These are phyloP conservation scores for Sarcophaga subvicina DNA, from an alignment of 2,888 invertebrate species.

Conservation along the genomic window DNA sequence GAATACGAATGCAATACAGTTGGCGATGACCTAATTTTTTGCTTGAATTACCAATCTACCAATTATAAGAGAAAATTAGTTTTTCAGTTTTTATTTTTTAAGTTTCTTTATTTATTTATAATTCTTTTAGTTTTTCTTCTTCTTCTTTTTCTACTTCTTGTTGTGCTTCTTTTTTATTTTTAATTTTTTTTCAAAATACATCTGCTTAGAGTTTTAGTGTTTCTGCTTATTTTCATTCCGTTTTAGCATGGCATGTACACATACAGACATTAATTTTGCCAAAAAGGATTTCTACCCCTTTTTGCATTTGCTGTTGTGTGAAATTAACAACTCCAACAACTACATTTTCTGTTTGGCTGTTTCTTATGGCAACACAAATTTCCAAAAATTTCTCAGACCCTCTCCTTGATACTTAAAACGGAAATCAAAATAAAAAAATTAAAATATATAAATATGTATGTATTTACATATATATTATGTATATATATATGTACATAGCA, in stretches of 20 bases:
- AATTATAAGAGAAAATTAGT: constrained; percentile 64
- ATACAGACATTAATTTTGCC: constrained; percentile 20
- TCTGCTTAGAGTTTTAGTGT: background rate
- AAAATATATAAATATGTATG: too few species aligned
- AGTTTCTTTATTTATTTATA: constrained; percentile 16
- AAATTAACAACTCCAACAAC: constrained; percentile 41
- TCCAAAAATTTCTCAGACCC: too few species aligned
- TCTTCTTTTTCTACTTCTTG: background rate
- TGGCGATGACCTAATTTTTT: constrained; percentile 63
- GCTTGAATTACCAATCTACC: constrained; percentile 64
- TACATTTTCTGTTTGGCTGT: constrained; percentile 15
- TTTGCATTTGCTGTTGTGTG: constrained; percentile 48
- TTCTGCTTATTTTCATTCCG: background rate
- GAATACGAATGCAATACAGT: constrained; percentile 56
- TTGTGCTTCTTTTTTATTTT: background rate
- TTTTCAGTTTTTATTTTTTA: constrained; percentile 45
- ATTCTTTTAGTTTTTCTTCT: constrained; percentile 40
- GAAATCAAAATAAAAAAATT: too few species aligned
- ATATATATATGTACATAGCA: too few species aligned
- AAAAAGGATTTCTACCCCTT: constrained; percentile 47
- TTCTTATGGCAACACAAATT: constrained; percentile 1
- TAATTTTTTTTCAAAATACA: background rate
- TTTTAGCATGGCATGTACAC: background rate
- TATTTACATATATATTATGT: too few species aligned
- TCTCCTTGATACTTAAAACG: too few species aligned